Conservation (phyloP, 2,797 vertebrate genomes). For the Orestias chungarensis region DNA sequence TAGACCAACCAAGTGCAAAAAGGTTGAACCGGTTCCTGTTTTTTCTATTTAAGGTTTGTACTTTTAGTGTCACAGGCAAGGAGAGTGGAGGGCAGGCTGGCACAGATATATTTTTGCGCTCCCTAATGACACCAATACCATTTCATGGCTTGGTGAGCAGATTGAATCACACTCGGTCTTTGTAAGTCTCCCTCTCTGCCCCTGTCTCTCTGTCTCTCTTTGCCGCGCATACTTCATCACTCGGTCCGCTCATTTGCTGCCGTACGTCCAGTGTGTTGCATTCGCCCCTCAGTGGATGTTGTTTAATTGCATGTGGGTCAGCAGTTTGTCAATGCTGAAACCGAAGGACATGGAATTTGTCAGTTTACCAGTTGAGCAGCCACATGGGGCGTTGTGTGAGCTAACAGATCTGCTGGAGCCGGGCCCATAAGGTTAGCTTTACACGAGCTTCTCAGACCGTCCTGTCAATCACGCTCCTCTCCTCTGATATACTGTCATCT, state of each 20-base stretch:
- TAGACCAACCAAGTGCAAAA: slow-evolving; percentile 43
- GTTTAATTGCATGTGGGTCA: slow-evolving; percentile 81
- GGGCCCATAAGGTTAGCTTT: slow-evolving; percentile 73
- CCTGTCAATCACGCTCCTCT: slow-evolving; percentile 67
- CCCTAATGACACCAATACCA: slow-evolving; percentile 76
- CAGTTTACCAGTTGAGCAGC: slow-evolving; percentile 82
- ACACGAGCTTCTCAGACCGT: slow-evolving; percentile 71
- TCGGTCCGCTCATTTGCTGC: slow-evolving; percentile 50
- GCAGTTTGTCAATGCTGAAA: slow-evolving; percentile 76
- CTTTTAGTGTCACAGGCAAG: slow-evolving; percentile 65
- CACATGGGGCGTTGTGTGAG: slow-evolving; percentile 63
- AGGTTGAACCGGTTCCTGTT: slow-evolving; percentile 20
- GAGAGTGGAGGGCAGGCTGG: slow-evolving; percentile 60
- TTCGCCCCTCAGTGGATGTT: slow-evolving; percentile 66
- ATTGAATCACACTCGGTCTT: slow-evolving; percentile 73
- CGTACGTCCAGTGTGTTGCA: slow-evolving; percentile 61
- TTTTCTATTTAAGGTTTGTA: slow-evolving; percentile 39
- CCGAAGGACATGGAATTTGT: slow-evolving; percentile 81
- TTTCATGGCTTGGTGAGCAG: slow-evolving; percentile 78
- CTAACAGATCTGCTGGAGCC: slow-evolving; percentile 70
- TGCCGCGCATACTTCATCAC: slow-evolving; percentile 60
- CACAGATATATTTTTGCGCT: slow-evolving; percentile 75
- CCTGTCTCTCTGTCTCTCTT: slow-evolving; percentile 62
- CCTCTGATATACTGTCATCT: slow-evolving; percentile 30
- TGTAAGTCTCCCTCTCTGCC: slow-evolving; percentile 66